These are phyloP conservation scores for Bufo gargarizans DNA, from an alignment of 2,113 vertebrate species.

Conservation along the genomic window DNA sequence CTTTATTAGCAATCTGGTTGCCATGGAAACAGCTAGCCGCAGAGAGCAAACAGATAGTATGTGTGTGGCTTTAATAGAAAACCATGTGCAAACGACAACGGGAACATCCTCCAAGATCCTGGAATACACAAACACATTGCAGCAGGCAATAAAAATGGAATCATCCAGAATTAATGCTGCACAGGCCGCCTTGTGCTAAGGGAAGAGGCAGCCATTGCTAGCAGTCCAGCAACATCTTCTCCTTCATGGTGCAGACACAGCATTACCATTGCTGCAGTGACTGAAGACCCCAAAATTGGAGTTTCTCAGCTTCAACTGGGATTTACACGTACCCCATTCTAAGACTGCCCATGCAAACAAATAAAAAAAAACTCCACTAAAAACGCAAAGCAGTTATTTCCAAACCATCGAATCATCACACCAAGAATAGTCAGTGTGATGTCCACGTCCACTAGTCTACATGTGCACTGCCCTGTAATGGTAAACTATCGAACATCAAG, in stretches of 20 bases:
- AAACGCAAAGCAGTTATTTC: neutral
- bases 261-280: neutral
- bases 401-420: neutral
- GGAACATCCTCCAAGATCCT: constrained; percentile 39
- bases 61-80: constrained; percentile 63
- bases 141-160: constrained; percentile 54
- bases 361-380: too few relatives aligned
- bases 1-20: constrained; percentile 65
- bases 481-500: too few relatives aligned
- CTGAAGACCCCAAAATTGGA: neutral
- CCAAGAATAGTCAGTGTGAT: neutral
- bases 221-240: neutral
- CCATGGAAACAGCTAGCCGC: constrained; percentile 75
- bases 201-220: neutral
- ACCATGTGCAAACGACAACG: constrained; percentile 64
- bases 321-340: neutral
- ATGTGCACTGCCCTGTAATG: neutral
- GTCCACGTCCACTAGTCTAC: neutral
- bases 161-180: neutral
- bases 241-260: neutral
- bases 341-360: neutral
- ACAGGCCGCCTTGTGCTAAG: neutral
- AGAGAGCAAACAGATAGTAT: constrained; percentile 63
- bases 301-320: neutral
- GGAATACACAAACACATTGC: constrained; percentile 49